Percentiles rank a stretch among this genome's conserved stretches.
Conservation (phyloP, 2,797 vertebrate species). For the Antrozous pallidus region DNA sequence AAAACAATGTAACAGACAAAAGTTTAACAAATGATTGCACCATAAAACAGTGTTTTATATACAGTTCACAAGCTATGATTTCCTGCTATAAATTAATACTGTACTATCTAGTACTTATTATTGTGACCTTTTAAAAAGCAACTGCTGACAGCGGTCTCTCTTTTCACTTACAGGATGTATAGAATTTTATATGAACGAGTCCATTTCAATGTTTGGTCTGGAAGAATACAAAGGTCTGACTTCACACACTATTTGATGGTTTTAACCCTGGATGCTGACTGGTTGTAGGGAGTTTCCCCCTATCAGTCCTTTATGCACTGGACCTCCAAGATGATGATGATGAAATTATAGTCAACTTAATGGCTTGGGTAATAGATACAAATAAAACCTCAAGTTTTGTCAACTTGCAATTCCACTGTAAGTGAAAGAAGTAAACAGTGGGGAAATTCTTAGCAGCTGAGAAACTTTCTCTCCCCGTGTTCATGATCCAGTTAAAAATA, state of each 20-base stretch:
- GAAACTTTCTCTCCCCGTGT: conserved; percentile 67
- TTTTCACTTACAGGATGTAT: conserved; percentile 69
- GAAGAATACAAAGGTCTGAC: conserved; percentile 72
- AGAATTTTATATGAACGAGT: conserved; percentile 55
- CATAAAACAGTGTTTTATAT: conserved; percentile 86
- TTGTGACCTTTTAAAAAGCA: conserved; percentile 81
- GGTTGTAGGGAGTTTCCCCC: conserved; percentile 50
- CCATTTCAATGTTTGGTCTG: conserved; percentile 70
- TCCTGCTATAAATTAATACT: conserved; percentile 84
- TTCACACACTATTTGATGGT: conserved; percentile 52
- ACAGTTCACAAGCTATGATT: conserved; percentile 85
- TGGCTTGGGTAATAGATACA: conserved; percentile 65
- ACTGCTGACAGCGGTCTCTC: conserved; percentile 79
- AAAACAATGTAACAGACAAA: conserved; percentile 83
- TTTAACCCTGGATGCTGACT: conserved; percentile 58
- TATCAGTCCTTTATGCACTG: conserved; percentile 47
- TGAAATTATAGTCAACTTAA: conserved; percentile 47
- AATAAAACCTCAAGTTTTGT: conserved; percentile 67
- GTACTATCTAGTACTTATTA: conserved; percentile 77
- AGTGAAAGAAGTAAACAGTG: conserved; percentile 71
- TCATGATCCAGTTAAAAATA: conserved; percentile 79
- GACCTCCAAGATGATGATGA: conserved; percentile 41
- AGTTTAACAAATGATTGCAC: conserved; percentile 85
- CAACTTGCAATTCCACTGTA: conserved; percentile 60
- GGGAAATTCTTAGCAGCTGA: conserved; percentile 78